Conservation (phyloP, 2,113 vertebrate species). For the Clupea harengus region DNA sequence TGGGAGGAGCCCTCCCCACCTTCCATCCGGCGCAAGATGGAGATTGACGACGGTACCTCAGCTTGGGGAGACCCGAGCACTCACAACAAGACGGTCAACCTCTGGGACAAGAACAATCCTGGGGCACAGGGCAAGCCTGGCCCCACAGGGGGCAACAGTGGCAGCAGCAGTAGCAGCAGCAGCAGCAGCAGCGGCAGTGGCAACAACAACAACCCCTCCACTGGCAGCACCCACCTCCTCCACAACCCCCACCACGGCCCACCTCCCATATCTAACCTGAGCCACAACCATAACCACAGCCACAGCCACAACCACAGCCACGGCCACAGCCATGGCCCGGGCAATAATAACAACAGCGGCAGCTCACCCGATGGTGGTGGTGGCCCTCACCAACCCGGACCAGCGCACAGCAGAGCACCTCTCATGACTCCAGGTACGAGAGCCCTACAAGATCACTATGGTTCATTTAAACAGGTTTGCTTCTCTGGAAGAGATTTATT, state of each 20-base stretch:
- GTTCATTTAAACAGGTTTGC: not conserved
- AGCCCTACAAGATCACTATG: not conserved
- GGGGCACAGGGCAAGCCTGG: conserved; percentile 78
- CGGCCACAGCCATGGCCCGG: conserved; percentile 64
- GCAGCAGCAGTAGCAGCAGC: conserved; percentile 63
- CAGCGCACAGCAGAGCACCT: conserved; percentile 63
- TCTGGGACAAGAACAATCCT: conserved; percentile 96
- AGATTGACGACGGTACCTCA: conserved; percentile 96
- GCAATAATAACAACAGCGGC: conserved; percentile 61
- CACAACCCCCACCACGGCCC: conserved; percentile 3
- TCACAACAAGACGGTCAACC: conserved; percentile 91
- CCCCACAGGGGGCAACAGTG: conserved; percentile 51
- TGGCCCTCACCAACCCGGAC: conserved; percentile 63
- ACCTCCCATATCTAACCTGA: conserved; percentile 44
- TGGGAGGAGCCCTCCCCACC: conserved; percentile 96
- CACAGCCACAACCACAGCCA: conserved; percentile 73
- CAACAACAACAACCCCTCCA: conserved; percentile 55
- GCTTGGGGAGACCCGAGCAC: conserved; percentile 94
- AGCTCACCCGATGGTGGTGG: conserved; percentile 60
- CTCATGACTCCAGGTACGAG: conserved; percentile 63
- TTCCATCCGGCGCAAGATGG: conserved; percentile 94
- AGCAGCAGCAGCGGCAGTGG: conserved; percentile 26
- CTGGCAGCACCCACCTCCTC: conserved; percentile 52
- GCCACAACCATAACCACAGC: conserved; percentile 61
- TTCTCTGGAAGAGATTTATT: not conserved